These are phyloP conservation scores for Tretioscincus oriximinensis DNA, from an alignment of 2,113 vertebrate species.

Conservation along the genomic window DNA sequence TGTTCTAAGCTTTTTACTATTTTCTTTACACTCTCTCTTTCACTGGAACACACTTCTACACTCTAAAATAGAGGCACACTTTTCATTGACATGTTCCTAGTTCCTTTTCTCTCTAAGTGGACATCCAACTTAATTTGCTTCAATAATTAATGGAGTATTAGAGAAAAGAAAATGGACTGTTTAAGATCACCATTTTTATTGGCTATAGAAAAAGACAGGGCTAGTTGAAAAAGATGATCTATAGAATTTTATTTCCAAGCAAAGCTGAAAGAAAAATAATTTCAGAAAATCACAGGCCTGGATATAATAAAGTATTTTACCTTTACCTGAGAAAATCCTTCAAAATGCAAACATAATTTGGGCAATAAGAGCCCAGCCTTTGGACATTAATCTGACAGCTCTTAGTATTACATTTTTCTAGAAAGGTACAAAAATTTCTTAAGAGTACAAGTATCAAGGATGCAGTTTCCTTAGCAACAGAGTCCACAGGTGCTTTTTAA, in stretches of 20 bases:
- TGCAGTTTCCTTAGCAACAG: conserved; percentile 47
- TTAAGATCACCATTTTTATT: too few species aligned
- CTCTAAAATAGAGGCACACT: too few species aligned
- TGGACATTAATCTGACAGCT: background rate
- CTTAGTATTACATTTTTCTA: background rate
- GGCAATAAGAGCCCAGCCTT: background rate
- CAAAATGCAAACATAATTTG: background rate
- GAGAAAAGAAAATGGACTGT: too few species aligned
- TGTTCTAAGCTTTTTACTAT: background rate
- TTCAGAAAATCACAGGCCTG: background rate
- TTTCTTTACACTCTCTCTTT: background rate
- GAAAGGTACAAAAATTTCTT: background rate
- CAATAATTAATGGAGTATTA: too few species aligned
- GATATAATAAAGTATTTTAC: background rate
- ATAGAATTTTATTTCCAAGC: too few species aligned
- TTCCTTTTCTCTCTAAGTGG: too few species aligned
- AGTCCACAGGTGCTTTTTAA: conserved; percentile 23
- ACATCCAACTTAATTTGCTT: too few species aligned
- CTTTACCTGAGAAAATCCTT: background rate
- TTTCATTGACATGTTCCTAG: too few species aligned
- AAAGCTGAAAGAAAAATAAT: too few species aligned
- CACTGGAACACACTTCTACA: too few species aligned
- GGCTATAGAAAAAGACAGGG: too few species aligned
- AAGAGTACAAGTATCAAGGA: conserved; percentile 36
- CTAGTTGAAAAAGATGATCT: too few species aligned